Conservation (phyloP, 2,888 invertebrate species). For the Drosophila subsilvestris region DNA sequence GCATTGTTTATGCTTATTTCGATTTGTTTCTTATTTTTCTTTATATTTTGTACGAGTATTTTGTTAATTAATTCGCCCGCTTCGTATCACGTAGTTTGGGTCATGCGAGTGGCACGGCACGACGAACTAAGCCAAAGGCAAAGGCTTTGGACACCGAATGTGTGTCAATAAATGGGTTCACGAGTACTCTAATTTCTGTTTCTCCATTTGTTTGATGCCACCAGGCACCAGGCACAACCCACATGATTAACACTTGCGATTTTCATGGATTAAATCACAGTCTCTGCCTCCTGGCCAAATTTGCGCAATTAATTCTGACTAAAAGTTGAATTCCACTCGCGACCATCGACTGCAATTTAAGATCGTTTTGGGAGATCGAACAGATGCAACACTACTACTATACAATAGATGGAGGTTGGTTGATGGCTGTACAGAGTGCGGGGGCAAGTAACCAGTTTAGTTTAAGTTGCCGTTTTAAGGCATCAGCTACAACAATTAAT, state of each 20-base stretch:
- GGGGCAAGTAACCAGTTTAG: background rate
- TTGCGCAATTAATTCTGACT: constrained; percentile 71
- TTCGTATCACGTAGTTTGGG: constrained; percentile 51
- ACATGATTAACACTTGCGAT: constrained; percentile 51
- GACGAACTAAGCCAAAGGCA: constrained; percentile 27
- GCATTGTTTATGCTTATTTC: constrained; percentile 44
- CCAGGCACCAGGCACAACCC: constrained; percentile 45
- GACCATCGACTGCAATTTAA: constrained; percentile 48
- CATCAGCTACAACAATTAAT: constrained; percentile 64
- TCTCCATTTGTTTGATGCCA: constrained; percentile 12
- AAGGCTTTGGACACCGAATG: constrained; percentile 12
- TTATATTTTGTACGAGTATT: constrained; percentile 20
- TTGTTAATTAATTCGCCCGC: constrained; percentile 62
- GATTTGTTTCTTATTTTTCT: constrained; percentile 42
- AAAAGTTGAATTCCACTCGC: constrained; percentile 57
- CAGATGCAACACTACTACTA: constrained; percentile 53
- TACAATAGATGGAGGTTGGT: background rate
- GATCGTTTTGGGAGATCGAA: constrained; percentile 64
- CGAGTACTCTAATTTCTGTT: constrained; percentile 9
- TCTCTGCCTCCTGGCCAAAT: constrained; percentile 48
- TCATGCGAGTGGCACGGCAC: constrained; percentile 5
- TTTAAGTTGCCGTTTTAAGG: constrained; percentile 43
- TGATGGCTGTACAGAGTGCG: background rate
- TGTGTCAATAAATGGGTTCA: constrained; percentile 37
- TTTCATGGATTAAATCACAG: constrained; percentile 65